phyloP scores from a whole-genome alignment of 2,797 vertebrate species.

The Prionace glauca region DNA sequence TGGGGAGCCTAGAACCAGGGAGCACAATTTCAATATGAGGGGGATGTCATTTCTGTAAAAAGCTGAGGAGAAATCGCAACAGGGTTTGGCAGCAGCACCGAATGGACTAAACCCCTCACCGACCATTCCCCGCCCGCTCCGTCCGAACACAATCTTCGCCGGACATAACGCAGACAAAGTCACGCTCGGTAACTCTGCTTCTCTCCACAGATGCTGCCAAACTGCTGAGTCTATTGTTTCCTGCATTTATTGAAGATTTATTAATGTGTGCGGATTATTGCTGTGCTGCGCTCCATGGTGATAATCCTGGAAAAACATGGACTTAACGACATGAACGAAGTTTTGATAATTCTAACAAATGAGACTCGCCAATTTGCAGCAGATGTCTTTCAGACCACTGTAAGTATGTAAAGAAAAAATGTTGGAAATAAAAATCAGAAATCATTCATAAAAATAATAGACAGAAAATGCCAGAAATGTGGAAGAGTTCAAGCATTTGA shows the following conservation, averaged over 20 bases:
- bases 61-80: too few species aligned
- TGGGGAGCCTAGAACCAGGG: too few species aligned
- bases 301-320: not conserved
- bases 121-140: too few species aligned
- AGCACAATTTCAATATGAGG: too few species aligned
- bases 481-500: not conserved
- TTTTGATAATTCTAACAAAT: not conserved
- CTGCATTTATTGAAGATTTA: not conserved
- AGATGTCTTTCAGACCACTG: not conserved
- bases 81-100: too few species aligned
- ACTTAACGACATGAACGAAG: not conserved
- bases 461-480: not conserved
- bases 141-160: too few species aligned
- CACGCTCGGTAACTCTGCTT: too few species aligned
- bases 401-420: not conserved
- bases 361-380: not conserved
- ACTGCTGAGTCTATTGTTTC: too few species aligned
- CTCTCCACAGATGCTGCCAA: too few species aligned
- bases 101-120: too few species aligned
- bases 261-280: not conserved
- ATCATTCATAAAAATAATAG: not conserved
- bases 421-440: not conserved
- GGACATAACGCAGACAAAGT: too few species aligned
- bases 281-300: not conserved
- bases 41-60: too few species aligned